Evolutionary conservation across 1,140 invertebrate species (phyloP).

Genomic region (Pinna nobilis): DNA sequence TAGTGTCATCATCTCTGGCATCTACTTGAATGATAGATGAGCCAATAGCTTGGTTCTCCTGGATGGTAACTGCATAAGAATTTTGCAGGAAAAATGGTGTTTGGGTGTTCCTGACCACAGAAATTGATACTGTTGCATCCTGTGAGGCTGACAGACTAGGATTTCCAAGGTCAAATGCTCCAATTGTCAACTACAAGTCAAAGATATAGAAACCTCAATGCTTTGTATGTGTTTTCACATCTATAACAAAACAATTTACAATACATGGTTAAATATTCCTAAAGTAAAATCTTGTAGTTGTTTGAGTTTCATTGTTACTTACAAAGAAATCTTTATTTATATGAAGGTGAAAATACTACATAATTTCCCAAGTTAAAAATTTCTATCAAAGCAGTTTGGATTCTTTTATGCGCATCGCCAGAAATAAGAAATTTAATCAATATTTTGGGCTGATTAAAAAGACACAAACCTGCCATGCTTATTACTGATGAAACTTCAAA

Average conservation of each 20-base stretch:
- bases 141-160: conserved; percentile 78
- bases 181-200: conserved; percentile 41
- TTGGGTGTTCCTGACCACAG: conserved; percentile 77
- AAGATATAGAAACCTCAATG: no score
- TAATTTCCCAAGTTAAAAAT: no score
- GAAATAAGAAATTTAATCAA: no score
- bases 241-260: neutral
- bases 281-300: neutral
- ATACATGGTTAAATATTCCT: neutral
- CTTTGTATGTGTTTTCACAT: no score
- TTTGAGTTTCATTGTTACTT: no score
- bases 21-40: conserved; percentile 35
- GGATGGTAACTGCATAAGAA: conserved; percentile 29
- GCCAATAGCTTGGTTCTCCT: conserved; percentile 27
- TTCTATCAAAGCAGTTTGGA: no score
- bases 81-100: conserved; percentile 23
- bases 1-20: conserved; percentile 52
- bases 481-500: no score
- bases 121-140: conserved; percentile 17
- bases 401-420: no score
- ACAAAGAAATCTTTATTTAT: no score
- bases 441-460: no score
- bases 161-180: conserved; percentile 85
- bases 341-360: no score
- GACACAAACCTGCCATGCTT: no score